These are phyloP conservation scores for Emmelina monodactyla DNA, from an alignment of 2,888 invertebrate genomes.

Conservation along the genomic window DNA sequence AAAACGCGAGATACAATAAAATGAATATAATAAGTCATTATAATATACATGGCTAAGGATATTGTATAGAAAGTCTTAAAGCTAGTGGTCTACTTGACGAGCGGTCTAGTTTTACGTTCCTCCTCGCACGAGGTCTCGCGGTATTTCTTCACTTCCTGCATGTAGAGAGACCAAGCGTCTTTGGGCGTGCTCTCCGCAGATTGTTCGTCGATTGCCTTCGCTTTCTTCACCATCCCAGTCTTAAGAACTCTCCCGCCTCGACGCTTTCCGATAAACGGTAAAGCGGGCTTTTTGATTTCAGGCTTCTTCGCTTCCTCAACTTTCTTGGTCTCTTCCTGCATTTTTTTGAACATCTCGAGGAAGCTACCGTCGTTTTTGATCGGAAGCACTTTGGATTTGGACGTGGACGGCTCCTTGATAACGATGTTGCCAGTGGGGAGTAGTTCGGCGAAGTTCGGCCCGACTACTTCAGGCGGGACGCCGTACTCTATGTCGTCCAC, in stretches of 20 bases:
- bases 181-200: conserved; percentile 71
- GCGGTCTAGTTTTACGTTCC: conserved; percentile 87
- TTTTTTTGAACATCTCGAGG: conserved; percentile 89
- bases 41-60: conserved; percentile 29
- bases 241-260: conserved; percentile 87
- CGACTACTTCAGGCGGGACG: conserved; percentile 53
- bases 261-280: conserved; percentile 76
- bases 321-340: conserved; percentile 73
- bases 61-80: conserved; percentile 26
- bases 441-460: conserved; percentile 51
- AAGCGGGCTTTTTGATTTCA: conserved; percentile 45
- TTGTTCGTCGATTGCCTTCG: conserved; percentile 71
- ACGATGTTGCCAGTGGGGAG: conserved; percentile 33
- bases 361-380: conserved; percentile 92
- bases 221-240: conserved; percentile 89
- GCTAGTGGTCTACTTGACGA: conserved; percentile 75
- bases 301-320: conserved; percentile 40
- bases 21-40: conserved; percentile 28
- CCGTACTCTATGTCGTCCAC: conserved; percentile 49
- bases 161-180: conserved; percentile 92
- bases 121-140: conserved; percentile 92
- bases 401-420: conserved; percentile 23
- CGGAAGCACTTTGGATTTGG: conserved; percentile 66
- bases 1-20: conserved; percentile 26
- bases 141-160: conserved; percentile 93